phyloP scores from a whole-genome alignment of 2,797 vertebrate genomes.

The Sebastes melanostomus region DNA sequence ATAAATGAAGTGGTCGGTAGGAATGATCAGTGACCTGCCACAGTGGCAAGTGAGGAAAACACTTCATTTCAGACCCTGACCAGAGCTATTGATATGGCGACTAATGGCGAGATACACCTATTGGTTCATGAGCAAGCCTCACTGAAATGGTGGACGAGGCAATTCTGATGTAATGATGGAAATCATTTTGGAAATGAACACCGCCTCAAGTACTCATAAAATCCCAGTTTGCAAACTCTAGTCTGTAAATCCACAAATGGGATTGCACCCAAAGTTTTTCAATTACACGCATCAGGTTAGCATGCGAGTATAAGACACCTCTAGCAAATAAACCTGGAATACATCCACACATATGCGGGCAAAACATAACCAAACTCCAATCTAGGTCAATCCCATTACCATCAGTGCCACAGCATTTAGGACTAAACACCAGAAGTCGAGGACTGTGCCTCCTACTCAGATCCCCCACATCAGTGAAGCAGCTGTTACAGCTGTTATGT shows the following conservation, averaged over 20 bases:
- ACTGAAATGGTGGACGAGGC: background rate
- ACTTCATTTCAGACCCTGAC: too few species aligned
- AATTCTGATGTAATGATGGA: background rate
- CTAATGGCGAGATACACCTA: background rate
- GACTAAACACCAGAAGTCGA: slow-evolving; percentile 32
- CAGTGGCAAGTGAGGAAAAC: too few species aligned
- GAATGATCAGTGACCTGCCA: too few species aligned
- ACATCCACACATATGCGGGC: background rate
- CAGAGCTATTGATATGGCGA: background rate
- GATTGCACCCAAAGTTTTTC: slow-evolving; percentile 17
- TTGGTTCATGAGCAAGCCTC: background rate
- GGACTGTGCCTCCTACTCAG: slow-evolving; percentile 40
- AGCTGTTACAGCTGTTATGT: slow-evolving; percentile 41
- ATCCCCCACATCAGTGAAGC: slow-evolving; percentile 20
- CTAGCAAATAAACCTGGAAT: slow-evolving; percentile 21
- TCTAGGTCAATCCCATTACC: slow-evolving; percentile 60
- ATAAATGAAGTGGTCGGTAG: too few species aligned
- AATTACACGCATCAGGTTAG: slow-evolving; percentile 5
- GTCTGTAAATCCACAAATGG: slow-evolving; percentile 35
- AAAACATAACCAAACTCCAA: slow-evolving; percentile 19
- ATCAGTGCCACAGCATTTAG: slow-evolving; percentile 8
- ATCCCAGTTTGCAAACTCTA: slow-evolving; percentile 11
- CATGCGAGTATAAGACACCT: slow-evolving; percentile 11
- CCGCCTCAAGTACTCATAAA: slow-evolving; percentile 3
- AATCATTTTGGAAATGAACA: background rate